A percentile compares a stretch with the other conserved stretches of the same genome.
Evolutionary conservation across 2,113 vertebrate genomes (phyloP).

Genomic region (Gadus chalcogrammus): DNA sequence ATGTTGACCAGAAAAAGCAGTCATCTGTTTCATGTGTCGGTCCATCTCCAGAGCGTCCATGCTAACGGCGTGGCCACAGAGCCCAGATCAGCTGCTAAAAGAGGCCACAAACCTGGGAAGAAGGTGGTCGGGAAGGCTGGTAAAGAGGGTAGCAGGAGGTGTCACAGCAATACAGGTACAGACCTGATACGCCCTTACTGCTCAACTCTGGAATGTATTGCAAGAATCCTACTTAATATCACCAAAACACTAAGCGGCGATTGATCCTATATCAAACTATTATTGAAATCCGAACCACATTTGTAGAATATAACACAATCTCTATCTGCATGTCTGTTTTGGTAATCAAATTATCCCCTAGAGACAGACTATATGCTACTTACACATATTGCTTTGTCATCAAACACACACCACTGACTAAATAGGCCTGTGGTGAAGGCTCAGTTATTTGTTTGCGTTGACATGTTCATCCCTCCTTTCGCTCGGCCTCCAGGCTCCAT

Average conservation of each 20-base stretch:
- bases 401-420: too few species aligned
- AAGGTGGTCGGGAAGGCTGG: conserved; percentile 63
- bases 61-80: conserved; percentile 53
- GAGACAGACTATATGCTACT: too few species aligned
- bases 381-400: too few species aligned
- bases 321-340: too few species aligned
- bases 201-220: too few species aligned
- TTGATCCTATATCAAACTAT: too few species aligned
- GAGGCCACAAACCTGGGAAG: conserved; percentile 76
- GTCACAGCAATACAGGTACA: conserved; percentile 47
- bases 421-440: too few species aligned
- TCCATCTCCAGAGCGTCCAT: conserved; percentile 63
- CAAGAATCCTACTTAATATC: background rate
- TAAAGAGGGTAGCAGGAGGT: conserved; percentile 72
- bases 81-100: conserved; percentile 72
- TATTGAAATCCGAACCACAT: too few species aligned
- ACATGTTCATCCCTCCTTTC: conserved; percentile 4
- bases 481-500: conserved; percentile 24
- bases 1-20: too few species aligned
- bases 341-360: too few species aligned
- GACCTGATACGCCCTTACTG: background rate
- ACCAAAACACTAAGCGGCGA: background rate
- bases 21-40: background rate
- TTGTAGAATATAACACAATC: too few species aligned
- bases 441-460: background rate